phyloP scores from a whole-genome alignment of 1,140 invertebrate genomes.

The Cherax quadricarinatus region DNA sequence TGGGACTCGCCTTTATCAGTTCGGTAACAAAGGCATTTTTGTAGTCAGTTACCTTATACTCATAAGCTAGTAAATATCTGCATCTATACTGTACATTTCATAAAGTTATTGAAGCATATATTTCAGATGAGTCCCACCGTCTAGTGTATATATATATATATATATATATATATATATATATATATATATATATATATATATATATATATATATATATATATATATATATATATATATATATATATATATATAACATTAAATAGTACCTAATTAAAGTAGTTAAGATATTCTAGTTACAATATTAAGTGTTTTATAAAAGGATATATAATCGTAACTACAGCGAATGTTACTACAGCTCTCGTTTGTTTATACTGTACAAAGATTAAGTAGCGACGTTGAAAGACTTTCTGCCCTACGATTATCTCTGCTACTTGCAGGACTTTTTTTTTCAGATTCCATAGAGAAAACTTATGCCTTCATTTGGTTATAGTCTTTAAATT shows the following conservation, averaged over 20 bases:
- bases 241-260: too few relatives aligned
- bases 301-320: background rate
- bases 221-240: background rate
- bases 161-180: background rate
- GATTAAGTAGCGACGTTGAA: too few relatives aligned
- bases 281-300: background rate
- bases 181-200: background rate
- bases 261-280: background rate
- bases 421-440: too few relatives aligned
- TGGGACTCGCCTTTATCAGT: background rate
- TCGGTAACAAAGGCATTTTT: background rate
- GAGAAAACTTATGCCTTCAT: too few relatives aligned
- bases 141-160: background rate
- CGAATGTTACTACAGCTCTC: background rate
- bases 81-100: background rate
- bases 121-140: background rate
- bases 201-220: background rate
- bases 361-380: too few relatives aligned
- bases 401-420: too few relatives aligned
- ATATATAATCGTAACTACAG: background rate
- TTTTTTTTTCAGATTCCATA: too few relatives aligned
- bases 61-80: background rate
- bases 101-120: background rate
- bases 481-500: too few relatives aligned
- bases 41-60: background rate